A percentile compares a stretch with the other conserved stretches of the same genome.
Conservation (phyloP, 2,113 vertebrate genomes). For the Mormoops blainvillei region DNA sequence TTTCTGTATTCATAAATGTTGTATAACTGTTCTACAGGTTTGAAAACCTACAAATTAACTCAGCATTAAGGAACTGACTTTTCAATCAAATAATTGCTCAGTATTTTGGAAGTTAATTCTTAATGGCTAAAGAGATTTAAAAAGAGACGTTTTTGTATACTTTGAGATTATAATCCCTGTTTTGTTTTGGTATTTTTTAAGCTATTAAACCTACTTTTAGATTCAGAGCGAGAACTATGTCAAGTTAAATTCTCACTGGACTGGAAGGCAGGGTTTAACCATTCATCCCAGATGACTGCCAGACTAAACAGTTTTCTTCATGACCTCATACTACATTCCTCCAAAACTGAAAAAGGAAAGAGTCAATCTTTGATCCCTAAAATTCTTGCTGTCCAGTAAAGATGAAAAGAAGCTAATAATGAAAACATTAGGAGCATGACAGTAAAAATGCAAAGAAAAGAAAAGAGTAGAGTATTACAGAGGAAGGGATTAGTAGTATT, state of each 20-base stretch:
- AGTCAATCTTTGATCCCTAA: neutral
- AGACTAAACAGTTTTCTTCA: conserved; percentile 18
- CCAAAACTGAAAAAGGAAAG: neutral
- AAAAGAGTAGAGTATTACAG: neutral
- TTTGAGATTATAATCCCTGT: neutral
- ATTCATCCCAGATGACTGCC: neutral
- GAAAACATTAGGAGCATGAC: neutral
- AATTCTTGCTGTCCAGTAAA: conserved; percentile 2
- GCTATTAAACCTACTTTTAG: neutral
- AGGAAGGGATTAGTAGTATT: neutral
- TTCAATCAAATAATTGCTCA: neutral
- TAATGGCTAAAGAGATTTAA: neutral
- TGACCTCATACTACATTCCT: neutral
- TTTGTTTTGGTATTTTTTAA: neutral
- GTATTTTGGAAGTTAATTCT: conserved; percentile 27
- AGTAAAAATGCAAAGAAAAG: neutral
- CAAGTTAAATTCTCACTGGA: neutral
- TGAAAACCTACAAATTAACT: conserved; percentile 25
- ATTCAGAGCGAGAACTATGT: neutral
- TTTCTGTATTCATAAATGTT: neutral
- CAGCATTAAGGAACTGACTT: neutral
- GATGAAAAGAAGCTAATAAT: neutral
- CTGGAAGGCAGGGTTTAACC: conserved; percentile 23
- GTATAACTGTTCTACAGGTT: conserved; percentile 5
- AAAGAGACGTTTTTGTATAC: neutral